A percentile compares a stretch with the other conserved stretches of the same genome.
These are phyloP conservation scores for Holacanthus passer DNA, from an alignment of 2,113 vertebrate genomes.

Conservation along the genomic window DNA sequence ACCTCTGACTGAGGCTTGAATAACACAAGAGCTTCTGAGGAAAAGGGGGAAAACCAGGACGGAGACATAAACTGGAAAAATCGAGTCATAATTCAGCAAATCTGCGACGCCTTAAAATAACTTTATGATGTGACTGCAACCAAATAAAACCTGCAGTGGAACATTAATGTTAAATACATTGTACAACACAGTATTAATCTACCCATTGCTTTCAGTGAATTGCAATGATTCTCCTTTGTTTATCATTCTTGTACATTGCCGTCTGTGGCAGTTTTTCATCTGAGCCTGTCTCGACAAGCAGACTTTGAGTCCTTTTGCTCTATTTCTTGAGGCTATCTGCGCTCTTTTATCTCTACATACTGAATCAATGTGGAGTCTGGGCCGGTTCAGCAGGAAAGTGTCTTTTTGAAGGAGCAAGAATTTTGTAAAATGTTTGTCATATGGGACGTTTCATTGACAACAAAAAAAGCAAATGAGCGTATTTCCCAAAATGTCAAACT, in stretches of 20 bases:
- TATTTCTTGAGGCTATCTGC: background rate
- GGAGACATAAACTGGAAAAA: background rate
- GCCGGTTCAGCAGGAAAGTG: too few relatives aligned
- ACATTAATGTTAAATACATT: too few relatives aligned
- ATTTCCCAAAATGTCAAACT: background rate
- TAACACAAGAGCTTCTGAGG: background rate
- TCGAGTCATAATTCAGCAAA: background rate
- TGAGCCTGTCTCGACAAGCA: slow-evolving; percentile 15
- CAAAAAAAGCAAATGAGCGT: background rate
- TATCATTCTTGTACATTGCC: background rate
- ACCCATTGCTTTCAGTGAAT: background rate
- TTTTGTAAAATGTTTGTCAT: too few relatives aligned
- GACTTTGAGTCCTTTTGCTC: too few relatives aligned
- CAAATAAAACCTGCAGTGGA: background rate
- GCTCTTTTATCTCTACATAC: too few relatives aligned
- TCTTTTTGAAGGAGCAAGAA: too few relatives aligned
- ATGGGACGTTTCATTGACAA: too few relatives aligned
- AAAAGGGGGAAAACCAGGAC: background rate
- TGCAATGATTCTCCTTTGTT: background rate
- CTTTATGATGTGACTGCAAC: background rate
- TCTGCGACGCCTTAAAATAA: background rate
- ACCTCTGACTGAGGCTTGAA: slow-evolving; percentile 7
- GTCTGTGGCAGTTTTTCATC: background rate
- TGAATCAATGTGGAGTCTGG: background rate
- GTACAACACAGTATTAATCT: too few relatives aligned